phyloP scores from a whole-genome alignment of 1,140 invertebrate genomes.

The Caenorhabditis elegans region WBcel235 BX284602.5:5510501-5511000 shows the following conservation, averaged over 20 bases:
- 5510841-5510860: constrained; percentile 49
- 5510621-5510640: background rate
- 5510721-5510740: background rate
- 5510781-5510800: background rate
- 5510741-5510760: constrained; percentile 28
- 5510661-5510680: background rate
- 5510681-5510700: background rate
- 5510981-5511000: background rate
- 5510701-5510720: background rate
- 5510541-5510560: background rate
- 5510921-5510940: constrained; percentile 27
- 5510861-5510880: constrained; percentile 46
- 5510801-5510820: constrained; percentile 41
- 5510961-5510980: background rate
- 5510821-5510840: constrained; percentile 48
- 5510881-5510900: constrained; percentile 36
- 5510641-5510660: background rate
- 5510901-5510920: constrained; percentile 1
- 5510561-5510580: background rate
- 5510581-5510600: background rate
- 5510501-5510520: background rate
- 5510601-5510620: background rate
- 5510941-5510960: constrained; percentile 42
- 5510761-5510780: constrained; percentile 37
- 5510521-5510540: background rate